Percentiles rank a stretch among this genome's conserved stretches.
Evolutionary conservation across 2,797 vertebrate species (phyloP).

Genomic region (Lithobates pipiens): DNA sequence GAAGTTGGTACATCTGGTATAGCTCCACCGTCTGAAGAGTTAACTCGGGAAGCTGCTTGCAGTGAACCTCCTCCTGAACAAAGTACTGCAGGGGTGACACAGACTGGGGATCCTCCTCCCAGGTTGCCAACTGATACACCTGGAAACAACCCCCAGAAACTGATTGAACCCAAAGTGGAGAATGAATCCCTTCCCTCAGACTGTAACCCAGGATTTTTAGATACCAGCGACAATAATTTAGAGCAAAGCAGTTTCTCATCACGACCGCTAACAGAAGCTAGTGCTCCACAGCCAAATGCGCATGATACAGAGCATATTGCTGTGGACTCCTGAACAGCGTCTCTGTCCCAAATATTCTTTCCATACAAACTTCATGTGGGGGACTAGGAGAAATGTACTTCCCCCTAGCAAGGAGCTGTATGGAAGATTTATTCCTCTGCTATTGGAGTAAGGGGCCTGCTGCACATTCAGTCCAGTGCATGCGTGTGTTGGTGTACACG

Average conservation of each 20-base stretch:
- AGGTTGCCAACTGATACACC: not conserved
- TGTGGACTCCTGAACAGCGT: slow-evolving; percentile 28
- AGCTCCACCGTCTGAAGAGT: not conserved
- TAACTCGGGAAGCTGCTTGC: accelerated
- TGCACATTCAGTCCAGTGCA: slow-evolving; percentile 27
- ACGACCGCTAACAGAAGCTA: slow-evolving; percentile 7
- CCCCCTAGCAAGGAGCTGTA: slow-evolving; percentile 2
- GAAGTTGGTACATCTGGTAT: not conserved
- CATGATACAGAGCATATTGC: slow-evolving; percentile 11
- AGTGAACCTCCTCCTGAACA: not conserved
- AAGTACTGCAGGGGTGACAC: slow-evolving; percentile 36
- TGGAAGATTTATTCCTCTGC: slow-evolving; percentile 7
- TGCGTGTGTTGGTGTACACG: slow-evolving; percentile 32
- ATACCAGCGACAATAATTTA: not conserved
- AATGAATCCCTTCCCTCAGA: slow-evolving; percentile 14
- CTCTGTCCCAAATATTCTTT: slow-evolving; percentile 2
- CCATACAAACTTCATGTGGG: not conserved
- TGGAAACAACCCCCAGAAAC: slow-evolving; percentile 1
- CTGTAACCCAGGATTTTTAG: slow-evolving; percentile 26
- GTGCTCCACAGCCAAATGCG: slow-evolving; percentile 15
- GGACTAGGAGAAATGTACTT: slow-evolving; percentile 11
- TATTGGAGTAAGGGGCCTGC: slow-evolving; percentile 24
- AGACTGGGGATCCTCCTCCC: slow-evolving; percentile 56
- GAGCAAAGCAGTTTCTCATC: slow-evolving; percentile 35
- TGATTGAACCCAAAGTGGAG: slow-evolving; percentile 30